phyloP scores from a whole-genome alignment of 2,113 vertebrate species.

The Gasterosteus nipponicus region DNA sequence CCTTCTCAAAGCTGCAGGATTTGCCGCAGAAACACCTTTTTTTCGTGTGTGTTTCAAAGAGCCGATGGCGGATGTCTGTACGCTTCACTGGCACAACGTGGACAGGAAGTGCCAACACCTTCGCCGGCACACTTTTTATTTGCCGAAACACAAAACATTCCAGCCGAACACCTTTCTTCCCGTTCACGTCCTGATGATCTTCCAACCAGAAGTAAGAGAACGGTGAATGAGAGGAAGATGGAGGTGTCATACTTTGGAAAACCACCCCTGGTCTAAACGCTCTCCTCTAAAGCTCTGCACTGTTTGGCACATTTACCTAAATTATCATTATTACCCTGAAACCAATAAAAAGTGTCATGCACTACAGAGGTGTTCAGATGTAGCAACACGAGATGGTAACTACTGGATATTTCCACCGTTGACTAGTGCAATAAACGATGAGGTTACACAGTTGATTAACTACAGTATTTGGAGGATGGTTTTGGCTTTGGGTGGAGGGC shows the following conservation, averaged over 20 bases:
- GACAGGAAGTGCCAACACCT: neutral
- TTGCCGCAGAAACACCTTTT: neutral
- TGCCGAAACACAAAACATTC: neutral
- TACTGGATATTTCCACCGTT: slow-evolving; percentile 78
- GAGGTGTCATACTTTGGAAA: slow-evolving; percentile 20
- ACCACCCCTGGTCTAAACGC: slow-evolving; percentile 28
- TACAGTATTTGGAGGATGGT: slow-evolving; percentile 81
- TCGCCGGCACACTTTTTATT: neutral
- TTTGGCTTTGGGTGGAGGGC: slow-evolving; percentile 71
- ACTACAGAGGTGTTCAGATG: slow-evolving; percentile 76
- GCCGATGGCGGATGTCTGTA: neutral
- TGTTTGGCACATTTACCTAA: slow-evolving; percentile 77
- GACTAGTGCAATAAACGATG: slow-evolving; percentile 92
- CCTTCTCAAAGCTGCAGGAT: neutral
- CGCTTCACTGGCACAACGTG: neutral
- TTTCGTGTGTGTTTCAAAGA: neutral
- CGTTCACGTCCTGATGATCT: neutral
- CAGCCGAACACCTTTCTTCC: neutral
- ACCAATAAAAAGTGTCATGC: slow-evolving; percentile 79
- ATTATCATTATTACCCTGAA: slow-evolving; percentile 71
- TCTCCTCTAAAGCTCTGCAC: slow-evolving; percentile 40
- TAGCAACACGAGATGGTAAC: slow-evolving; percentile 83
- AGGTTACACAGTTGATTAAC: slow-evolving; percentile 89
- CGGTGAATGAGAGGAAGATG: neutral
- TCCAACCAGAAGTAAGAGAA: neutral